Conservation (phyloP, 2,888 invertebrate species). For the Aphodius granarius region DNA sequence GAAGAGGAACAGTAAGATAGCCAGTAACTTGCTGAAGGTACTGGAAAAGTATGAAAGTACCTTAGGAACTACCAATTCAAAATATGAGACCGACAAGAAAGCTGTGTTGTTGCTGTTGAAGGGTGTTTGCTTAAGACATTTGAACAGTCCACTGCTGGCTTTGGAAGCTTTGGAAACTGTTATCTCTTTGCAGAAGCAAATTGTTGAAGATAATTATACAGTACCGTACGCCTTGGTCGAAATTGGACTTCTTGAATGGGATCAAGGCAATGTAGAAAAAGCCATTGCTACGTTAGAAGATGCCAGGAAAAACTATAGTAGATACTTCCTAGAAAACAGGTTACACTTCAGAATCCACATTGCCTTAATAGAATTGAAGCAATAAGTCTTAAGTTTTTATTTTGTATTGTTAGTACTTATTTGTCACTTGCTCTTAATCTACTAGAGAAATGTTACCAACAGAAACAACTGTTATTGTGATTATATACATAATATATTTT, state of each 20-base stretch:
- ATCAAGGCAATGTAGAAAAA: conserved; percentile 66
- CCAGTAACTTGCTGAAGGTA: conserved; percentile 64
- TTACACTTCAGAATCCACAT: conserved; percentile 89
- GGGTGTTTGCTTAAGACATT: conserved; percentile 79
- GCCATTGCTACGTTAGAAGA: conserved; percentile 76
- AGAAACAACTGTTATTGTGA: neutral
- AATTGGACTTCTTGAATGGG: conserved; percentile 76
- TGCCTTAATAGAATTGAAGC: conserved; percentile 58
- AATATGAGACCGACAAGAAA: conserved; percentile 70
- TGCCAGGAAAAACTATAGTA: conserved; percentile 86
- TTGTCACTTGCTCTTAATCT: neutral
- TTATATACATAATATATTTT: too few relatives aligned
- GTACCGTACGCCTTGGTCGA: conserved; percentile 87
- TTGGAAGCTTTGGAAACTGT: conserved; percentile 71
- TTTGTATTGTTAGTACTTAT: neutral
- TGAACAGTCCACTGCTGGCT: conserved; percentile 77
- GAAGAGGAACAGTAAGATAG: conserved; percentile 67
- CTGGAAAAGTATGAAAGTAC: conserved; percentile 58
- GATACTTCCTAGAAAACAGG: conserved; percentile 85
- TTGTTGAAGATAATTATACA: conserved; percentile 82
- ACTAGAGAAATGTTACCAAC: neutral
- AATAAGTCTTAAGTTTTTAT: conserved; percentile 30
- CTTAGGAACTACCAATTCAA: conserved; percentile 46
- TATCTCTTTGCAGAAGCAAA: conserved; percentile 65
- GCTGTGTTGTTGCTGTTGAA: conserved; percentile 77